phyloP scores from a whole-genome alignment of 2,888 invertebrate species.

The Ormyrus thymus region DNA sequence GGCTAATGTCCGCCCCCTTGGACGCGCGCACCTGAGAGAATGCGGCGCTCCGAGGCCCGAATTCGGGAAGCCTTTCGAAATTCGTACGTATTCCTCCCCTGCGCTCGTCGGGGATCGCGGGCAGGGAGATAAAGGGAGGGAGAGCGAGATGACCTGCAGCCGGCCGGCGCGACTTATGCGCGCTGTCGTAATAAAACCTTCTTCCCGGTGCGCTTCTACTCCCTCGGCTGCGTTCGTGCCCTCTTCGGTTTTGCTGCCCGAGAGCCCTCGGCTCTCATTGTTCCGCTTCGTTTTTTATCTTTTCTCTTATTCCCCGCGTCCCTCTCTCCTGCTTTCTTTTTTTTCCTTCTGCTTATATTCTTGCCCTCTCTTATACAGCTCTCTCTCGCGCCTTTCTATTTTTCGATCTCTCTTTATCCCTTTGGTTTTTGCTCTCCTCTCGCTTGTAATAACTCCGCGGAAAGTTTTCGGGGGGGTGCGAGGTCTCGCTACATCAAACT shows the following conservation, averaged over 20 bases:
- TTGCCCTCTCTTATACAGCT: no score
- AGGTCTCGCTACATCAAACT: background rate
- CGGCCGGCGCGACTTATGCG: background rate
- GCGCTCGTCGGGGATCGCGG: slow-evolving; percentile 4
- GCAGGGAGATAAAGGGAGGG: background rate
- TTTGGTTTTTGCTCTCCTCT: background rate
- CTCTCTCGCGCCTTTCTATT: background rate
- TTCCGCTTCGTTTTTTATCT: slow-evolving; percentile 58
- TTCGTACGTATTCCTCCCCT: background rate
- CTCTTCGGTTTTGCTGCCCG: background rate
- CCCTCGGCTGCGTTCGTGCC: background rate
- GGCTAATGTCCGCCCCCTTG: no score
- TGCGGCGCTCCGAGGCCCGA: no score
- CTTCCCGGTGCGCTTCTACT: background rate
- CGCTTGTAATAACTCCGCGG: slow-evolving; percentile 17
- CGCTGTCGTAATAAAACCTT: slow-evolving; percentile 32
- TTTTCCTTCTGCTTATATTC: background rate
- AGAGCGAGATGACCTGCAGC: slow-evolving; percentile 21
- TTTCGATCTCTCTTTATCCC: background rate
- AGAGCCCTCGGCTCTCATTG: slow-evolving; percentile 35
- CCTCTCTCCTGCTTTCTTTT: slow-evolving; percentile 2
- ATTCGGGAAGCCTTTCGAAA: slow-evolving; percentile 8
- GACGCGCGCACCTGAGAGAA: no score
- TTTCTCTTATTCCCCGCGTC: background rate
- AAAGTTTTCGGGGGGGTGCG: background rate